A percentile compares a stretch with the other conserved stretches of the same genome.
Conservation (phyloP, 2,797 vertebrate species). For the Oreochromis mossambicus region DNA sequence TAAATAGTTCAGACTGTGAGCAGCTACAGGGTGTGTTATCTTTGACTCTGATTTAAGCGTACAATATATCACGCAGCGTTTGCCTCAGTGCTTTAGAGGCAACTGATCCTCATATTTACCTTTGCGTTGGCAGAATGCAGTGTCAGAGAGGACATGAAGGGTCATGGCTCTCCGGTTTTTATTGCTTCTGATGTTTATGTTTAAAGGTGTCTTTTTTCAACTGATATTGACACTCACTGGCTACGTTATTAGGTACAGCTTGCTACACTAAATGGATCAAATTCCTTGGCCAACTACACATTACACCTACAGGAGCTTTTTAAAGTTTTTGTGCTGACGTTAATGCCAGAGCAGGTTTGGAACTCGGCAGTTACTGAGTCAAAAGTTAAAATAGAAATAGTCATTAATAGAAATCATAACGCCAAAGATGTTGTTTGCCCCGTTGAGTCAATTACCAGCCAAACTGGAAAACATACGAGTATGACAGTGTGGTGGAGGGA, state of each 20-base stretch:
- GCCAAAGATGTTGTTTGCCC: not conserved
- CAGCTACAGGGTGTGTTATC: not conserved
- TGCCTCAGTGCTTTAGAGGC: not conserved
- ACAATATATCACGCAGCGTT: not conserved
- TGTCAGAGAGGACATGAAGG: not conserved
- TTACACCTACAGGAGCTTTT: not conserved
- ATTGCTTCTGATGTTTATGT: not conserved
- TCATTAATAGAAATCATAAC: not conserved
- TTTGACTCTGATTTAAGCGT: not conserved
- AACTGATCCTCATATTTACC: constrained; percentile 10
- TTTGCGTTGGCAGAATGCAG: not conserved
- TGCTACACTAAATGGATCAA: not conserved
- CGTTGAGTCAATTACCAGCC: not conserved
- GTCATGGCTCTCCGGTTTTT: not conserved
- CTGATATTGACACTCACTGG: not conserved
- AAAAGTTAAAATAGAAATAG: not conserved
- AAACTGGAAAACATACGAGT: not conserved
- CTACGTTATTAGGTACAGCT: not conserved
- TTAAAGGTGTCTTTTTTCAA: not conserved
- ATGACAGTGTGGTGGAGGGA: not conserved
- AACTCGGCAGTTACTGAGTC: not conserved
- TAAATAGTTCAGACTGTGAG: not conserved
- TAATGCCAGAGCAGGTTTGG: not conserved
- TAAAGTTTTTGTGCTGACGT: not conserved
- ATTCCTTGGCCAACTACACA: not conserved